phyloP scores from a whole-genome alignment of 1,140 invertebrate species.

The Lepidostoma basale region DNA sequence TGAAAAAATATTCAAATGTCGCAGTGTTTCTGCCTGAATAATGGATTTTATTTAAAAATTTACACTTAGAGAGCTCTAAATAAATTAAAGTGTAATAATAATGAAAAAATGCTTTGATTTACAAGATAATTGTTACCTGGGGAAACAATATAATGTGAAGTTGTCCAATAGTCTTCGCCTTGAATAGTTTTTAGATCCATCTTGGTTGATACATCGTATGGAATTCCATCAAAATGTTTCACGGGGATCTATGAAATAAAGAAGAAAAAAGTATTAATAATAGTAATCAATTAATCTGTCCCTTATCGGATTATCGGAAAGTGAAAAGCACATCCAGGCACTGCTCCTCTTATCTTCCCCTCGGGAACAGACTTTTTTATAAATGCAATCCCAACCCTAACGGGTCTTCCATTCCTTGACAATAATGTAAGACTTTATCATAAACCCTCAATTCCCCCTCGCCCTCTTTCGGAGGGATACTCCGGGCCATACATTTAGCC shows the following conservation, averaged over 20 bases:
- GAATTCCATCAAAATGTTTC: slow-evolving; percentile 50
- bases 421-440: too few species aligned
- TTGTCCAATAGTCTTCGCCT: slow-evolving; percentile 55
- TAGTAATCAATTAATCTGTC: too few species aligned
- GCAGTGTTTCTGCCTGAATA: neutral
- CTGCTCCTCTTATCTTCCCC: too few species aligned
- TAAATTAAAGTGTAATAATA: neutral
- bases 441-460: too few species aligned
- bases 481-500: too few species aligned
- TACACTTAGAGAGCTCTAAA: neutral
- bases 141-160: slow-evolving; percentile 54
- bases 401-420: too few species aligned
- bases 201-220: slow-evolving; percentile 51
- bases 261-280: neutral
- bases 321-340: too few species aligned
- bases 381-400: too few species aligned
- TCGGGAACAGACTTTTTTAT: too few species aligned
- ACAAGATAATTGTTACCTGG: slow-evolving; percentile 52
- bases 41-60: neutral
- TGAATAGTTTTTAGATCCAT: slow-evolving; percentile 52
- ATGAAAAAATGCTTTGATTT: neutral
- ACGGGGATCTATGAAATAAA: slow-evolving; percentile 51
- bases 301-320: too few species aligned
- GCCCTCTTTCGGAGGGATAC: too few species aligned
- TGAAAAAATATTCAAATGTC: neutral